These are phyloP conservation scores for Takifugu bimaculatus DNA, from an alignment of 2,113 vertebrate species.

Conservation along the genomic window DNA sequence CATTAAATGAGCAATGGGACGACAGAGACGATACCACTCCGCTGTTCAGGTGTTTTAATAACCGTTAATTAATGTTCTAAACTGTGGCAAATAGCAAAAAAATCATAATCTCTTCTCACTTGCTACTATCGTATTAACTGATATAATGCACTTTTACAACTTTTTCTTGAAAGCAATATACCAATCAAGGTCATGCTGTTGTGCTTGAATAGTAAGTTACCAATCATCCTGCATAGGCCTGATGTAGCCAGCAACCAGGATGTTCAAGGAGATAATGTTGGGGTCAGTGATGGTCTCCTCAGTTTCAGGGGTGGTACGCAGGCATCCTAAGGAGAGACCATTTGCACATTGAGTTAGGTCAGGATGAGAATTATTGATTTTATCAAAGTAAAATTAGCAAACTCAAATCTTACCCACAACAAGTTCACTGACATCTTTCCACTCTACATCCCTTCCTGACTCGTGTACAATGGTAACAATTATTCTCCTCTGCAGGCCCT, in stretches of 20 bases:
- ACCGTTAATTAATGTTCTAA: too few relatives aligned
- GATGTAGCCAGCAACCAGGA: conserved; percentile 86
- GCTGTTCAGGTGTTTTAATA: too few relatives aligned
- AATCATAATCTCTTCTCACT: too few relatives aligned
- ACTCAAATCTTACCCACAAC: conserved; percentile 85
- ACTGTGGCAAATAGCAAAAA: too few relatives aligned
- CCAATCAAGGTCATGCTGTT: too few relatives aligned
- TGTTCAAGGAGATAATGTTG: conserved; percentile 94
- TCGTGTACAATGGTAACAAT: conserved; percentile 92
- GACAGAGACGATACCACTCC: too few relatives aligned
- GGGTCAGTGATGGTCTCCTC: conserved; percentile 92
- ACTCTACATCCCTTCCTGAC: conserved; percentile 85
- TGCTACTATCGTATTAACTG: too few relatives aligned
- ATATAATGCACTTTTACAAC: too few relatives aligned
- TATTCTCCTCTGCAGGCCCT: conserved; percentile 97
- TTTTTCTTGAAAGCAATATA: too few relatives aligned
- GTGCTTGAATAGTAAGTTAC: conserved; percentile 56
- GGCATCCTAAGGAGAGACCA: conserved; percentile 78
- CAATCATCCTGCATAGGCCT: conserved; percentile 88
- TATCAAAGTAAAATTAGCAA: not conserved
- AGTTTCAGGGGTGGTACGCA: conserved; percentile 88
- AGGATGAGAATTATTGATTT: not conserved
- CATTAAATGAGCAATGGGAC: too few relatives aligned
- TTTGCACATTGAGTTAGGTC: not conserved
- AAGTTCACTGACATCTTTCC: conserved; percentile 94